Conservation (phyloP, 2,888 invertebrate genomes). For the Mechanitis messenoides region DNA sequence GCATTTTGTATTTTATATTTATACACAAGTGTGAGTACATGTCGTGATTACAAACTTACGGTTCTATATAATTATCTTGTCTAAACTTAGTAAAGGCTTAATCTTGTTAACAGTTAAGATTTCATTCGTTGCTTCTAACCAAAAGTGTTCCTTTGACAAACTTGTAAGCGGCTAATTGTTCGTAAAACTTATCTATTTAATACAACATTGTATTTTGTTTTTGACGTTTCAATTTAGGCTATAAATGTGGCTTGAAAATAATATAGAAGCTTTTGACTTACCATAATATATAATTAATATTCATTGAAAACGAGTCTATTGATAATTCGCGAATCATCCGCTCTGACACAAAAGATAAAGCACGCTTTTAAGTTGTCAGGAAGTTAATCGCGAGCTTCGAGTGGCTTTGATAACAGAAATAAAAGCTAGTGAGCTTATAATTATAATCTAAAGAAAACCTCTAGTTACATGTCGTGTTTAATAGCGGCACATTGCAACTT, state of each 20-base stretch:
- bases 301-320: background rate
- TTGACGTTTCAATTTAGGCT: background rate
- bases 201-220: background rate
- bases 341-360: conserved; percentile 20
- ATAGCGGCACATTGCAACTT: too few relatives aligned
- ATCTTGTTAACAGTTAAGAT: conserved; percentile 3
- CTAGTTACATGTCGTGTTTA: background rate
- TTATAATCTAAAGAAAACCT: background rate
- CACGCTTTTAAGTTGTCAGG: conserved; percentile 24
- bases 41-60: background rate
- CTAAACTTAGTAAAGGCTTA: conserved; percentile 4
- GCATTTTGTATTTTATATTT: background rate
- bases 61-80: conserved; percentile 2
- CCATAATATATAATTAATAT: too few relatives aligned
- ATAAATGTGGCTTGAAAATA: background rate
- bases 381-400: conserved; percentile 20
- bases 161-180: background rate
- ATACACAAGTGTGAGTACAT: background rate
- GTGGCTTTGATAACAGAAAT: background rate
- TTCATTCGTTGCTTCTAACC: background rate
- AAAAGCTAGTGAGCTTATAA: background rate
- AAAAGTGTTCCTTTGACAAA: conserved; percentile 4
- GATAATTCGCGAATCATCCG: conserved; percentile 22
- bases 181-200: background rate
- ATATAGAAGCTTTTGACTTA: too few relatives aligned